A percentile compares a stretch with the other conserved stretches of the same genome.
Conservation (phyloP, 2,797 vertebrate species). For the Artibeus lituratus region DNA sequence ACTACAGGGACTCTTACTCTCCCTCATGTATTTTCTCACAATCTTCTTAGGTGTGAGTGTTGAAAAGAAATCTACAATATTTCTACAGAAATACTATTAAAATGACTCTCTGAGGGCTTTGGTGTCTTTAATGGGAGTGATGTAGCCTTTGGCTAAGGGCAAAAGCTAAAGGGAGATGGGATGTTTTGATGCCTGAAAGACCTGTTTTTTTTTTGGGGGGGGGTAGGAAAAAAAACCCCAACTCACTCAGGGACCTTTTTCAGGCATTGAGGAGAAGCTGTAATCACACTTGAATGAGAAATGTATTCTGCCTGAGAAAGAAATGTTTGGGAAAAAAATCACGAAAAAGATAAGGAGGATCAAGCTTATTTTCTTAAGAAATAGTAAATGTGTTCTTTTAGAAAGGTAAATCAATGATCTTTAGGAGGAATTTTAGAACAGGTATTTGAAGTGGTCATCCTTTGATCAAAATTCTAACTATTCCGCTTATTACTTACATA, state of each 20-base stretch:
- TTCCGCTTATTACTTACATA: neutral
- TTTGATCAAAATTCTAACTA: neutral
- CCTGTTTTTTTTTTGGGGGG: neutral
- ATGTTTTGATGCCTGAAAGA: neutral
- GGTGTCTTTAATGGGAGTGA: neutral
- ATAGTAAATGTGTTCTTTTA: neutral
- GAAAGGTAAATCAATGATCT: neutral
- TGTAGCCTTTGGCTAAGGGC: neutral
- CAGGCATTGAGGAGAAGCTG: neutral
- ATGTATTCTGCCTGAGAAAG: neutral
- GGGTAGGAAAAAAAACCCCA: neutral
- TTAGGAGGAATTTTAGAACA: slow-evolving; percentile 1
- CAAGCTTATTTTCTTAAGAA: slow-evolving; percentile 16
- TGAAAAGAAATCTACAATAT: slow-evolving; percentile 6
- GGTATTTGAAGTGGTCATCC: neutral
- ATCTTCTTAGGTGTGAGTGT: neutral
- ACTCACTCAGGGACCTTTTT: neutral
- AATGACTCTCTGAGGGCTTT: neutral
- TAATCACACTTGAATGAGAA: slow-evolving; percentile 27
- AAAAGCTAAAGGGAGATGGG: neutral
- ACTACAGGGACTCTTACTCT: neutral
- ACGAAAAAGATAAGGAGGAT: neutral
- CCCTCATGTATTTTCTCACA: slow-evolving; percentile 14
- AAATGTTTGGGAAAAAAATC: slow-evolving; percentile 10
- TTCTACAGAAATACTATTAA: slow-evolving; percentile 33